Percentiles rank a stretch among this genome's conserved stretches.
These are phyloP conservation scores for Holotrichia oblita DNA, from an alignment of 1,140 invertebrate genomes.

Conservation along the genomic window DNA sequence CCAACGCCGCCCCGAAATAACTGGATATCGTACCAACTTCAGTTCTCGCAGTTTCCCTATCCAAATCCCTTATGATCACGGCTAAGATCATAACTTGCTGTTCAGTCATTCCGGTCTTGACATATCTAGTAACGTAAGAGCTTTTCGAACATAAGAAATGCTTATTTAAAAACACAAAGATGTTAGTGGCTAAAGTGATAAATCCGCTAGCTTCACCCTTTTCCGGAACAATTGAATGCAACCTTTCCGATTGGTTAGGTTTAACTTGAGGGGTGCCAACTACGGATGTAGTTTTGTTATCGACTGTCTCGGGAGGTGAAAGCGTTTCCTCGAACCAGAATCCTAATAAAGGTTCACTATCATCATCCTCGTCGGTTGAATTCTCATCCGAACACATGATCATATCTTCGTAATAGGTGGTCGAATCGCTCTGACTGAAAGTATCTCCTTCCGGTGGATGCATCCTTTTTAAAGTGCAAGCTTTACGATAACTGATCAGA, in stretches of 20 bases:
- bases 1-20: slow-evolving; percentile 75
- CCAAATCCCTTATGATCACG: slow-evolving; percentile 85
- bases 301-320: slow-evolving; percentile 77
- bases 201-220: slow-evolving; percentile 91
- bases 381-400: slow-evolving; percentile 89
- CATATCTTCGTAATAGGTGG: slow-evolving; percentile 93
- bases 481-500: slow-evolving; percentile 89
- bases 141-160: slow-evolving; percentile 74
- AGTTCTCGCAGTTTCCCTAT: slow-evolving; percentile 83
- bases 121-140: slow-evolving; percentile 66
- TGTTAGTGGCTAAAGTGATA: slow-evolving; percentile 80
- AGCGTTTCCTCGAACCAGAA: slow-evolving; percentile 94
- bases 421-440: slow-evolving; percentile 88
- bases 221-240: slow-evolving; percentile 78
- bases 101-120: slow-evolving; percentile 71
- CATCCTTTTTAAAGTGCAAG: slow-evolving; percentile 82
- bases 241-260: slow-evolving; percentile 51
- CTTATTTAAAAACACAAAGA: slow-evolving; percentile 71
- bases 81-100: slow-evolving; percentile 84
- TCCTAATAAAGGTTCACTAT: slow-evolving; percentile 90
- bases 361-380: slow-evolving; percentile 84
- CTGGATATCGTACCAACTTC: slow-evolving; percentile 82
- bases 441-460: slow-evolving; percentile 80
- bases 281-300: slow-evolving; percentile 66
- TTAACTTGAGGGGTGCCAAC: slow-evolving; percentile 62